A percentile compares a stretch with the other conserved stretches of the same genome.
phyloP scores from a whole-genome alignment of 2,113 vertebrate species.

The Thamnophis sirtalis region DNA sequence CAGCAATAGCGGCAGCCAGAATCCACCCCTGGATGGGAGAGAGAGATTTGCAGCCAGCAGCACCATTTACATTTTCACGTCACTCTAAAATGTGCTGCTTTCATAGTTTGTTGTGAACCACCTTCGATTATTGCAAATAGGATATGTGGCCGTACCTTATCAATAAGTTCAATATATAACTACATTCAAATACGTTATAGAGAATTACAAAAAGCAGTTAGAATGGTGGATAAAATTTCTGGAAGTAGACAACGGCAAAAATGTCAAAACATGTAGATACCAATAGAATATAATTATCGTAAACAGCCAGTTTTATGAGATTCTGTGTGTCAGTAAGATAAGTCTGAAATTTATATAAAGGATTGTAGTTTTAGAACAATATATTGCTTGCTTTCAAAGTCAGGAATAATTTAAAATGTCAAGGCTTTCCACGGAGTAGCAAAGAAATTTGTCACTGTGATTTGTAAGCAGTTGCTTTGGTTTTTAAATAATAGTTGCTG shows the following conservation, averaged over 20 bases:
- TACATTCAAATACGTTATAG: neutral
- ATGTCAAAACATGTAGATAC: neutral
- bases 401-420: neutral
- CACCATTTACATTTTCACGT: neutral
- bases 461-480: neutral
- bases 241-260: neutral
- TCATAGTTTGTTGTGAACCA: neutral
- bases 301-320: neutral
- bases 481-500: neutral
- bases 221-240: neutral
- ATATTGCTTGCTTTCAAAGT: neutral
- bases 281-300: neutral
- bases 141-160: neutral
- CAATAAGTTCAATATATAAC: neutral
- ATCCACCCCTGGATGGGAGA: neutral
- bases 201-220: neutral
- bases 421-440: neutral
- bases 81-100: neutral
- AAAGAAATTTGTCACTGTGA: neutral
- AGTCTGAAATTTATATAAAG: neutral
- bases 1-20: too few relatives aligned
- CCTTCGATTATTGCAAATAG: neutral
- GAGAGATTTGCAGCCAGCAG: neutral
- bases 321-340: neutral
- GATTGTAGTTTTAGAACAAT: neutral